Base-by-base conservation (phyloP, 2,888 invertebrate genomes). In the Nipponacmea schrenckii region DNA sequence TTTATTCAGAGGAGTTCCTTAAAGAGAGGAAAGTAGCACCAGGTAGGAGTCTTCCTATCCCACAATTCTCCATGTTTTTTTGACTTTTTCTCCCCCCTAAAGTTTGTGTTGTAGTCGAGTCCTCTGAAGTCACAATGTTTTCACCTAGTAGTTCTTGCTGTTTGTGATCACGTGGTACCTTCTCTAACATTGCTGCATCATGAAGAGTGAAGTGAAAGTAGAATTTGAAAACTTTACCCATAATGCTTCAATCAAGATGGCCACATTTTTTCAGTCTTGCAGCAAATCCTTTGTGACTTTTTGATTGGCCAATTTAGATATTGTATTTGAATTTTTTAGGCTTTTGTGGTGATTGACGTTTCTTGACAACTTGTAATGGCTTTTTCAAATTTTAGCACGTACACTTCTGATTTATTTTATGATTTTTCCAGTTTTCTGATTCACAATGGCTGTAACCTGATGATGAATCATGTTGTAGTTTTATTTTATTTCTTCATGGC, bases 1-100 rank as follows among this genome's bases (percentile, higher is more conserved):
- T 56, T 56, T 56, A 24, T 24, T 56, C 56, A 56, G 56, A 56
- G 24, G 56, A 56, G 24, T 56, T 56, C 56, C 56, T 56, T 24
- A 56, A 56, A 56, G 56, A 56, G 56, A 56, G 24, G 56, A 20
- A 56, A 56, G 56, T 56, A 24, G 56, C 56, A 56, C 56, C 56
- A 56, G 56, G 56, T 56, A 56, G 20, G 56, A 12, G 39, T 5
- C 39, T 39, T 39, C 39, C 39, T 8, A 39, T 39, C 39, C 39
- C 39, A 39, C 39, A 39, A 39, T 39, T 39, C 39, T 39, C 39
- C 39, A 39, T 39, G 39, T 39, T 39, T 39, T 31, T 56, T 56
- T 20, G 24, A 56, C 20, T 56, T 56, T 56, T 56, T 56, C 56
- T 56, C 20, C 24, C 56, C 24, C 24, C 56, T n/a, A 8, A 24